Evolutionary conservation across 2,113 vertebrate genomes (phyloP).

Genomic region (Paradoxurus hermaphroditus): DNA sequence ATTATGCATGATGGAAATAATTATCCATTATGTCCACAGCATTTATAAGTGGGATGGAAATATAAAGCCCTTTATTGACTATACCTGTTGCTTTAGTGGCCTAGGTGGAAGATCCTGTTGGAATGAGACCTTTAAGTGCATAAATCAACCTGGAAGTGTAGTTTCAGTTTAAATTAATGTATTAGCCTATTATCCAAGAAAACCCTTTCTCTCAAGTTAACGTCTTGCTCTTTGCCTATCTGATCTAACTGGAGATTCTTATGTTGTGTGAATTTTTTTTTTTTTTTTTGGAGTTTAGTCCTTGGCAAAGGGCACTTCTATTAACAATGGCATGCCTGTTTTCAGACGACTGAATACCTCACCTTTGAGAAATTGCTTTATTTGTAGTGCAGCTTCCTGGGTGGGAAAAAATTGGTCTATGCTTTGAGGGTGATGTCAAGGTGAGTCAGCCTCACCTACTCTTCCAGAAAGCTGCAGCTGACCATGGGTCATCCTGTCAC

Average conservation of each 20-base stretch:
- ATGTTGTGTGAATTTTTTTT: background rate
- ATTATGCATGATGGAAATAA: conserved; percentile 39
- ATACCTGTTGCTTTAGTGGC: conserved; percentile 4
- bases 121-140: background rate
- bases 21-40: background rate
- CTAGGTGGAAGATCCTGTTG: background rate
- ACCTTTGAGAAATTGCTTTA: background rate
- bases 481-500: background rate
- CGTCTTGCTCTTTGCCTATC: background rate
- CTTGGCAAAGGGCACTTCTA: background rate
- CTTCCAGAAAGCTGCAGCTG: background rate
- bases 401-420: background rate
- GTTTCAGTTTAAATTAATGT: background rate
- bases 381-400: background rate
- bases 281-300: background rate
- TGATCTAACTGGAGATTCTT: background rate
- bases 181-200: background rate
- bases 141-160: background rate
- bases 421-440: background rate
- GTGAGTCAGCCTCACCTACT: background rate
- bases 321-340: background rate
- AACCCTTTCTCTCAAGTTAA: background rate
- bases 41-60: background rate
- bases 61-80: background rate
- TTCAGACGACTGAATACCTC: background rate